Base-by-base conservation (phyloP, 2,113 vertebrate genomes). In the Anas platyrhynchos region DNA sequence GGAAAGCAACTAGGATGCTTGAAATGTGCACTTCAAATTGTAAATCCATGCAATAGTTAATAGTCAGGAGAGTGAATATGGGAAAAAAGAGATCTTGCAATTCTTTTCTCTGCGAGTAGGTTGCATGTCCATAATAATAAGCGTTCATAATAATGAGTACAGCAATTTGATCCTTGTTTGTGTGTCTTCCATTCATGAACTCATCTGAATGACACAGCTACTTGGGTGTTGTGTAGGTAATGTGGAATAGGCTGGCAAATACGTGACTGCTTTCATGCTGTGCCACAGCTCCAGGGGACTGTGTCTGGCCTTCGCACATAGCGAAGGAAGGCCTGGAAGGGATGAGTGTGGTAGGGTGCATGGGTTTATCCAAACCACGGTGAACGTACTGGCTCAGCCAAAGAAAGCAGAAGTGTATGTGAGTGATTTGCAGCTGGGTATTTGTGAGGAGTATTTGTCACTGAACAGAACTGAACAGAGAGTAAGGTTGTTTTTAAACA, bases 281-380 rank as follows among this genome's bases (percentile, higher is more conserved):
- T 92, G 59, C 32, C 34, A 32, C 25, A 0, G 2, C 32, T 58
- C 54, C 1, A 1, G 43, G 59, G 56, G 22, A 32, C 52, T 65
- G 29, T 83, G n/a, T 48, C 27, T 31, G 54, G 32, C 2, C 73
- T 67, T n/a, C n/a, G 83, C 27, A 5, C 34, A 2, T 3, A 48
- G 48, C 6, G 67, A 44, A 31, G 38, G 43, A 5, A 4, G 31
- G 26, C 6, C 44, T 58, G 36, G 71, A 25, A 18, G 58, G 81
- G 36, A 7, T 32, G 38, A 0, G 0, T 4, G 3, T 82, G 71
- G 55, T 43, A 15, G 32, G 22, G 38, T 55, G 9, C 7, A 0
- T 26, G 61, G 50, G 26, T 44, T 74, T n/a, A 56, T 58, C 11
- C 9, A 4, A 36, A 31, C 16, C 0, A 1, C 25, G 22, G 11